A percentile compares a stretch with the other conserved stretches of the same genome.
These are phyloP conservation scores for Ceratina australensis DNA, from an alignment of 1,140 invertebrate genomes.

Conservation along the genomic window DNA sequence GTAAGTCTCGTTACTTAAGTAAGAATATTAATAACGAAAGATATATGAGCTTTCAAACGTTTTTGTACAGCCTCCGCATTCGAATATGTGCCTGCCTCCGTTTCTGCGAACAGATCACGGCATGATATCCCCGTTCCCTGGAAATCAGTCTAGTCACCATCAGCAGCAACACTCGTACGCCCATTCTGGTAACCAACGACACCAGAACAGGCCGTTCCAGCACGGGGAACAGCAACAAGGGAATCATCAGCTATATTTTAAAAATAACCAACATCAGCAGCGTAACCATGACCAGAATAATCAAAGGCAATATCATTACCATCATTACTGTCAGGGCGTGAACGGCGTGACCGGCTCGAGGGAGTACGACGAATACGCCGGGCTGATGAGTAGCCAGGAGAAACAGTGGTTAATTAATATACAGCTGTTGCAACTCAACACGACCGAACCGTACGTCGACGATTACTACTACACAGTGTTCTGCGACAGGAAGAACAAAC, in stretches of 20 bases:
- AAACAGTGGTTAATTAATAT: conserved; percentile 97
- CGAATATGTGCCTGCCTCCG: conserved; percentile 64
- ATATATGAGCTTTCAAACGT: not conserved
- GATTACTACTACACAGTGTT: conserved; percentile 91
- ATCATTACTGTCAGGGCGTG: conserved; percentile 66
- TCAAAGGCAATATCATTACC: conserved; percentile 67
- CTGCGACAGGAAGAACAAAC: conserved; percentile 75
- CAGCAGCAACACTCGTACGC: conserved; percentile 65
- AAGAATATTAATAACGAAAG: not conserved
- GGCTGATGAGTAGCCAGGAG: conserved; percentile 93
- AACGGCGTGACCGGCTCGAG: conserved; percentile 70
- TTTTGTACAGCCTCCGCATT: conserved; percentile 66
- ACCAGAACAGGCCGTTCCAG: conserved; percentile 71
- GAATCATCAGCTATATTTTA: conserved; percentile 75
- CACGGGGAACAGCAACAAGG: conserved; percentile 69
- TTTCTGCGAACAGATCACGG: conserved; percentile 71
- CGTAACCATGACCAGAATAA: conserved; percentile 72
- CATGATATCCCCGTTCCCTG: conserved; percentile 67
- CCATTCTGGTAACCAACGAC: conserved; percentile 76
- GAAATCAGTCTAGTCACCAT: conserved; percentile 69
- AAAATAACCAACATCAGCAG: conserved; percentile 75
- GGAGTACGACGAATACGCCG: conserved; percentile 89
- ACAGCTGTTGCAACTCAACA: conserved; percentile 92
- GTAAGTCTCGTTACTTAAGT: conserved; percentile 58
- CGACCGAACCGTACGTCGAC: conserved; percentile 91